Conservation (phyloP, 2,113 vertebrate species). For the Zingel zingel region DNA sequence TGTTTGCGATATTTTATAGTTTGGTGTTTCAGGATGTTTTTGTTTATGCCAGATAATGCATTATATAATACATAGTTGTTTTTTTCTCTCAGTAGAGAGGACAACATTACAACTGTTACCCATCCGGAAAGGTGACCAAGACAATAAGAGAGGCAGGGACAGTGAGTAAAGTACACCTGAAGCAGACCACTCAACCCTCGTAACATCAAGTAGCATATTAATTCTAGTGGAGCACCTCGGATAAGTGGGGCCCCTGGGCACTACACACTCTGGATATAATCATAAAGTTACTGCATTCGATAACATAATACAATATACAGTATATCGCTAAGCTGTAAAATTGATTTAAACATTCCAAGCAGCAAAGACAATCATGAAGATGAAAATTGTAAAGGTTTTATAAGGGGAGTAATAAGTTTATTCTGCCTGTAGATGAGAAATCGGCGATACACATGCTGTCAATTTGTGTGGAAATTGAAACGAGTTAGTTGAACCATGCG, state of each 20-base stretch:
- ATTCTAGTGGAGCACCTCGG: constrained; percentile 48
- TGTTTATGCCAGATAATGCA: background rate
- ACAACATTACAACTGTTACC: constrained; percentile 6
- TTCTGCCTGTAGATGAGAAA: constrained; percentile 4
- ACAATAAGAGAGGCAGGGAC: constrained; percentile 10
- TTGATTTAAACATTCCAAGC: constrained; percentile 40
- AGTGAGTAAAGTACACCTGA: constrained; percentile 33
- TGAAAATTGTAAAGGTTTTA: constrained; percentile 23
- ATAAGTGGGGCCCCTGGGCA: constrained; percentile 58
- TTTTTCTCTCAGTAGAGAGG: background rate
- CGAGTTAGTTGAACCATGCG: background rate
- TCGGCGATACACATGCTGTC: background rate
- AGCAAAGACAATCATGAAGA: constrained; percentile 16
- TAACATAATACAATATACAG: constrained; percentile 56
- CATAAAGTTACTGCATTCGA: constrained; percentile 24
- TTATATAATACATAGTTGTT: background rate
- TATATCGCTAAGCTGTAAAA: constrained; percentile 28
- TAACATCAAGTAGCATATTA: constrained; percentile 54
- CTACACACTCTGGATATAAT: constrained; percentile 41
- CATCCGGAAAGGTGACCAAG: constrained; percentile 12
- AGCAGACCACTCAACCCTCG: constrained; percentile 57
- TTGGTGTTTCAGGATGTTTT: background rate
- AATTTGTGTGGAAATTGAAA: background rate
- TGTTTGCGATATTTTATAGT: background rate
- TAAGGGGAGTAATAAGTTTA: background rate